Evolutionary conservation across 2,797 vertebrate genomes (phyloP).

Genomic region (Synaphobranchus kaupii): DNA sequence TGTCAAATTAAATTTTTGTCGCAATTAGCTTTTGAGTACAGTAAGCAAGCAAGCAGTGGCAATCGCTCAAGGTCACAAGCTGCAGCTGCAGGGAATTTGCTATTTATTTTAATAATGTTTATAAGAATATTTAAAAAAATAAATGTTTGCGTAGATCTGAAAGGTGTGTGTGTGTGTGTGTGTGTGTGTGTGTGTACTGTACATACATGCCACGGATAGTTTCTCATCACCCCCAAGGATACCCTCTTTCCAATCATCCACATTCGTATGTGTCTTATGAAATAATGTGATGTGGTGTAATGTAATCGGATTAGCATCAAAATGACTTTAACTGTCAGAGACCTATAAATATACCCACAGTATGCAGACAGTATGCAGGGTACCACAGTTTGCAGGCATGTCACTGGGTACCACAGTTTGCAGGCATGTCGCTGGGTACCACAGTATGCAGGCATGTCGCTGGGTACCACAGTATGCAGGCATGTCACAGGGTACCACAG

Average conservation of each 20-base stretch:
- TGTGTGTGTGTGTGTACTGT: background rate
- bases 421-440: conserved; percentile 49
- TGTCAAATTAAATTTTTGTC: no score
- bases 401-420: conserved; percentile 46
- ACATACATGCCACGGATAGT: background rate
- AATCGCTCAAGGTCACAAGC: no score
- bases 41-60: no score
- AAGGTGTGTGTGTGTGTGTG: no score
- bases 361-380: no score
- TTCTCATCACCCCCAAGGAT: background rate
- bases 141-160: no score
- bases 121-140: no score
- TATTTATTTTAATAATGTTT: no score
- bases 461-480: conserved; percentile 34
- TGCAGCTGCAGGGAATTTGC: no score
- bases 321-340: conserved; percentile 58
- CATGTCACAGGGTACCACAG: conserved; percentile 52
- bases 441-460: conserved; percentile 49
- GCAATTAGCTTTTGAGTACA: no score
- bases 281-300: conserved; percentile 56
- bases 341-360: conserved; percentile 46
- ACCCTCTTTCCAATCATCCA: conserved; percentile 36
- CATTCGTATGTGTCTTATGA: conserved; percentile 53
- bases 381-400: conserved; percentile 46
- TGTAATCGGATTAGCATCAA: conserved; percentile 65